These are phyloP conservation scores for Euglossa dilemma DNA, from an alignment of 1,140 invertebrate genomes.

Conservation along the genomic window DNA sequence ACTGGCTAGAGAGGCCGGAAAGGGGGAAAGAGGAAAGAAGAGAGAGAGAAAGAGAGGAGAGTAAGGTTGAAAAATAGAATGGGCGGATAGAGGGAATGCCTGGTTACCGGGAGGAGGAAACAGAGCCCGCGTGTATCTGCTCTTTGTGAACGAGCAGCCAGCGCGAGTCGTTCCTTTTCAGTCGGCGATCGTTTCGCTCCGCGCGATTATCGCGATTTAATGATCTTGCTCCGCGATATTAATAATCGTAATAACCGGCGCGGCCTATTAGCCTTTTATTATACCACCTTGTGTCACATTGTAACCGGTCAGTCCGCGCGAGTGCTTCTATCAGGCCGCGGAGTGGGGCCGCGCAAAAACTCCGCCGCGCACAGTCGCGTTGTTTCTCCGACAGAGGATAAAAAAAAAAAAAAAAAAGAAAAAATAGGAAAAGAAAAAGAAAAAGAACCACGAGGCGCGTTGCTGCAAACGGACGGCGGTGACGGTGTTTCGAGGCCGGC, in stretches of 20 bases:
- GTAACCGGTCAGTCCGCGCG: slow-evolving; percentile 1
- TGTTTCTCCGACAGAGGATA: no score
- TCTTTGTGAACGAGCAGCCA: neutral
- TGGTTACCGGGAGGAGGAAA: neutral
- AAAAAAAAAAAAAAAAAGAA: no score
- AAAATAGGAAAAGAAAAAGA: neutral
- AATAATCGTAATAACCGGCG: slow-evolving; percentile 41
- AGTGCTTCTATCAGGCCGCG: neutral
- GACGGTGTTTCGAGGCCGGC: slow-evolving; percentile 28
- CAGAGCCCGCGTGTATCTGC: neutral
- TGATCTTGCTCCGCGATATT: slow-evolving; percentile 39
- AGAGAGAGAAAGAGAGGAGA: neutral
- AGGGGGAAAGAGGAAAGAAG: slow-evolving; percentile 1
- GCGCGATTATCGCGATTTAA: slow-evolving; percentile 23
- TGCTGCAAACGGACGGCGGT: neutral
- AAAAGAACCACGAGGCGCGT: neutral
- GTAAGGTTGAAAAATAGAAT: neutral
- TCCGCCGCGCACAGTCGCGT: neutral
- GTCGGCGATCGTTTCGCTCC: slow-evolving; percentile 1
- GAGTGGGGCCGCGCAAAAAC: neutral
- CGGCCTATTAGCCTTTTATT: slow-evolving; percentile 44
- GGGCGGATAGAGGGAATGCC: neutral
- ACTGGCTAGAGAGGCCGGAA: slow-evolving; percentile 27
- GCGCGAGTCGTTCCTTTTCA: neutral
- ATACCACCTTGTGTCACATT: slow-evolving; percentile 31